Evolutionary conservation across 1,140 invertebrate species (phyloP).

Genomic region (Drosophila ogumai): DNA sequence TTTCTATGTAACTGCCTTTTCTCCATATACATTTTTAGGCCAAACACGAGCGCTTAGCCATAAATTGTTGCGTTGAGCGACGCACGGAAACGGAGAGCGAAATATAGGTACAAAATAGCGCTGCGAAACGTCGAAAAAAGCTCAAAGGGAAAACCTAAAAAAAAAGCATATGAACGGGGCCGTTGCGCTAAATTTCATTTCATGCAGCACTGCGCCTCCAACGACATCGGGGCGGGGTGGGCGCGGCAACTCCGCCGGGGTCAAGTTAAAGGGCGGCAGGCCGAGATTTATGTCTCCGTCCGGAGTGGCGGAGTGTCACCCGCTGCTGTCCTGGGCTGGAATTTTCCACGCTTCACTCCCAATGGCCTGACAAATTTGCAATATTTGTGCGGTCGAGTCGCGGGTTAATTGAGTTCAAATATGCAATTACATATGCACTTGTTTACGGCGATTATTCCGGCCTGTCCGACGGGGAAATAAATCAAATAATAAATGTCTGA

Average conservation of each 20-base stretch:
- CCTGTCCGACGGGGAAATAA: conserved; percentile 52
- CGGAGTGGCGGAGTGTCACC: background rate
- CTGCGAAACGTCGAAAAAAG: conserved; percentile 28
- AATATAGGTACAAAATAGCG: conserved; percentile 28
- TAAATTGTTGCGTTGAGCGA: conserved; percentile 71
- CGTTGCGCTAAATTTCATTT: conserved; percentile 79
- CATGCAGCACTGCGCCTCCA: conserved; percentile 66
- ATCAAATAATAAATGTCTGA: conserved; percentile 71
- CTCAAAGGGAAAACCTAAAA: conserved; percentile 4
- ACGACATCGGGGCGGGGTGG: conserved; percentile 7
- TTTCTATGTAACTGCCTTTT: conserved; percentile 66
- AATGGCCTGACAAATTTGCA: conserved; percentile 49
- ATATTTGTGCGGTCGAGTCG: conserved; percentile 57
- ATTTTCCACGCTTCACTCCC: background rate
- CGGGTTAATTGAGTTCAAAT: conserved; percentile 77
- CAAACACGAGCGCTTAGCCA: conserved; percentile 73
- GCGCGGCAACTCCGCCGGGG: conserved; percentile 45
- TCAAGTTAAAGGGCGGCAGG: conserved; percentile 67
- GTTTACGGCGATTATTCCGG: conserved; percentile 50
- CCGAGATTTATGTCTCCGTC: conserved; percentile 60
- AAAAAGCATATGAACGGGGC: conserved; percentile 44
- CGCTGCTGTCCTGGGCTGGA: background rate
- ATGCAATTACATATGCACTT: conserved; percentile 75
- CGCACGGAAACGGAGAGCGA: conserved; percentile 46
- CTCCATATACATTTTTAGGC: conserved; percentile 56